A percentile compares a stretch with the other conserved stretches of the same genome.
Conservation (phyloP, 2,113 vertebrate species). For the Pyrgilauda ruficollis region DNA sequence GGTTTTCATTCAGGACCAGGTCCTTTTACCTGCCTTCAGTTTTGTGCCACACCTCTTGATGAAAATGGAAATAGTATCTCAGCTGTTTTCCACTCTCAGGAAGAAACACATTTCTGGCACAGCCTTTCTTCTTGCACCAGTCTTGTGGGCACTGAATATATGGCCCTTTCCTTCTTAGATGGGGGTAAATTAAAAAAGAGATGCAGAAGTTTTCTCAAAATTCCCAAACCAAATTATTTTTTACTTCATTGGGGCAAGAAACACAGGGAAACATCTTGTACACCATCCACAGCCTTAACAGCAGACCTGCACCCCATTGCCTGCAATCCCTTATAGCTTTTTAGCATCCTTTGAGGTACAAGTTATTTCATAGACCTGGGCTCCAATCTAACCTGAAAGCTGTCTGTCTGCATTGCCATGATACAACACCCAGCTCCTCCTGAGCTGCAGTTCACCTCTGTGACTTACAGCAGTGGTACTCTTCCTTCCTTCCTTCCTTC, state of each 20-base stretch:
- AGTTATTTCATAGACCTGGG: no score
- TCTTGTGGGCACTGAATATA: not conserved
- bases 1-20: not conserved
- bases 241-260: not conserved
- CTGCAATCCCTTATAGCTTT: not conserved
- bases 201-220: not conserved
- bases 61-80: not conserved
- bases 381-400: not conserved
- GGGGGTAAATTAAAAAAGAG: not conserved
- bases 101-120: not conserved
- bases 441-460: not conserved
- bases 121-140: not conserved
- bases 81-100: not conserved
- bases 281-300: not conserved
- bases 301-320: not conserved
- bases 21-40: not conserved
- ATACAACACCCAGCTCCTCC: not conserved
- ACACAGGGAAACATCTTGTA: rapidly evolving
- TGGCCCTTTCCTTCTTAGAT: rapidly evolving
- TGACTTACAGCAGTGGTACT: not conserved
- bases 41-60: not conserved
- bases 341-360: not conserved
- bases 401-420: not conserved
- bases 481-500: not conserved
- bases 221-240: not conserved